Evolutionary conservation across 35 echinoderm and acorn worm genomes (phyloP).

Genomic region (Amphiura filiformis): DNA sequence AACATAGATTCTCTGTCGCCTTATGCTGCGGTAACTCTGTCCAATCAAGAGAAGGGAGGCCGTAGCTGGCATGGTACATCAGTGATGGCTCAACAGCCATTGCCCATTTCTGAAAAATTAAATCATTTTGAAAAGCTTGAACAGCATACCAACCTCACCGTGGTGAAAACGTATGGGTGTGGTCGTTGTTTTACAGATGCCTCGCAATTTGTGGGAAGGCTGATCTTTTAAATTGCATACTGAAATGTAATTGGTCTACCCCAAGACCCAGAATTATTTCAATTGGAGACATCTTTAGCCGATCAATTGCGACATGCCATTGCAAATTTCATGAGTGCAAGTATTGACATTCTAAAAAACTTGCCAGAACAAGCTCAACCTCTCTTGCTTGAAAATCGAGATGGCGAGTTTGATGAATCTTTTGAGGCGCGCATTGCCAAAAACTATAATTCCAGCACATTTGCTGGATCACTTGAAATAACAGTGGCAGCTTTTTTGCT

Average conservation of each 20-base stretch:
- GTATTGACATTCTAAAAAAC: not conserved
- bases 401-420: not conserved
- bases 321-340: not conserved
- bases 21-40: slow-evolving; percentile 41
- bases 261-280: not conserved
- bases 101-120: slow-evolving; percentile 32
- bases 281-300: not conserved
- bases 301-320: not conserved
- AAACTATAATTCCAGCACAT: not conserved
- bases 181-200: slow-evolving; percentile 19
- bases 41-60: slow-evolving; percentile 1
- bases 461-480: slow-evolving; percentile 5
- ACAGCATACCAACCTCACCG: not conserved
- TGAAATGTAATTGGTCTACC: slow-evolving; percentile 1
- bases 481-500: not conserved
- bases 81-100: slow-evolving; percentile 58
- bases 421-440: not conserved
- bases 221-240: not conserved
- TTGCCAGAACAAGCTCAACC: not conserved
- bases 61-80: slow-evolving; percentile 68
- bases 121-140: not conserved
- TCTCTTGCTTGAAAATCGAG: not conserved
- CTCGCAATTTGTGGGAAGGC: not conserved
- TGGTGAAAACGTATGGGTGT: not conserved
- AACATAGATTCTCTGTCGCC: slow-evolving; percentile 49